A percentile compares a stretch with the other conserved stretches of the same genome.
These are phyloP conservation scores for Labeo calbasu DNA, from an alignment of 2,797 vertebrate species.

Conservation along the genomic window DNA sequence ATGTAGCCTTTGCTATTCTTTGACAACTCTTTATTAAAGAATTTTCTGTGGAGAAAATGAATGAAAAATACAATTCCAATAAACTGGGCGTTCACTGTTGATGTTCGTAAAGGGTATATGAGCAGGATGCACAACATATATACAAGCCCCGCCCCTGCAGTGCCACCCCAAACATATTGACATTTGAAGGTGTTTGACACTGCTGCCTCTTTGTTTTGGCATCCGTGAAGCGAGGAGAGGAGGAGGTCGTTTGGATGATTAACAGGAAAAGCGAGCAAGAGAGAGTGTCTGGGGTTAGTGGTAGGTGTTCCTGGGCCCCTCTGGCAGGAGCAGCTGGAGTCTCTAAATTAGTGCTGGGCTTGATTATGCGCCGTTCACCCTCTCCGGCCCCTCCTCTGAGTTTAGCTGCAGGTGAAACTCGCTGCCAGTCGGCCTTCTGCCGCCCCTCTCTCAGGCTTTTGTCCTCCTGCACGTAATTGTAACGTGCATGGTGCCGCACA, in stretches of 20 bases:
- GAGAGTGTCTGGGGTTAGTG: conserved; percentile 76
- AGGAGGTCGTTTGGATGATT: conserved; percentile 48
- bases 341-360: conserved; percentile 90
- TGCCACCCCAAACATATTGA: conserved; percentile 70
- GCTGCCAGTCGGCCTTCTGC: conserved; percentile 81
- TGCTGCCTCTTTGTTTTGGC: conserved; percentile 81
- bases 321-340: conserved; percentile 94
- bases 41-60: not conserved
- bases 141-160: conserved; percentile 1
- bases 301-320: conserved; percentile 85
- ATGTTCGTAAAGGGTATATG: not conserved
- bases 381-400: conserved; percentile 69
- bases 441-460: conserved; percentile 78
- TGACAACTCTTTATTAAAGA: not conserved
- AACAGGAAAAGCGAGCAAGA: conserved; percentile 52
- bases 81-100: not conserved
- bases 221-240: conserved; percentile 33
- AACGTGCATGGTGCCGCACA: conserved; percentile 71
- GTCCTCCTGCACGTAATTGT: conserved; percentile 81
- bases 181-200: conserved; percentile 77
- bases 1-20: not conserved
- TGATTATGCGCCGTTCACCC: conserved; percentile 82
- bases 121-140: conserved; percentile 1
- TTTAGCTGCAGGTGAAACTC: conserved; percentile 92
- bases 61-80: not conserved